Evolutionary conservation across 2,113 vertebrate genomes (phyloP), one percentile per base, ranked within the genome.

Genomic region (Onychostruthus taczanowskii): DNA sequence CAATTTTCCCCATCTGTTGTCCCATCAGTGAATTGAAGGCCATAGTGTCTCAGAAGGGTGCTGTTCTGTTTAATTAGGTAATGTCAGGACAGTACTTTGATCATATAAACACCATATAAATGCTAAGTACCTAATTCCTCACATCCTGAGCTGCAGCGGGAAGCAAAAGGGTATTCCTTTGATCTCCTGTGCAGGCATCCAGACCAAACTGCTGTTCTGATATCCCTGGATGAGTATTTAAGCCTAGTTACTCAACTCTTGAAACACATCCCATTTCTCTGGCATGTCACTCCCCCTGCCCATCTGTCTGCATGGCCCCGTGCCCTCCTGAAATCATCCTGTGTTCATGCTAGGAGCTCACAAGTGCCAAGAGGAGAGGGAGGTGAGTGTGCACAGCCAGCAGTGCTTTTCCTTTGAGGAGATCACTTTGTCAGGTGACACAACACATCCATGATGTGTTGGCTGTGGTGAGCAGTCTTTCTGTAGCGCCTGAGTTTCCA

Each of bases 291-390:
- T 73, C 87, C 49, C 70, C 37, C 49, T 68, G 39, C 53, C 92
- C 94, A 94, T 94, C 94, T 97, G 97, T 69, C 37, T 9, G 33
- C 52, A 58, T 95, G 95, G 93, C 97, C 81, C 8, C 2, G 18
- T 90, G 76, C 84, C 94, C 87, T 88, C 37, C 43, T 56, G 15
- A 62, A 67, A 79, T 21, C 37, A 43, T 69, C 52, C 39, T 64
- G n/a, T 19, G 50, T 4, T 85, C 13, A 4, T 58, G 83, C 62
- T 21, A 70, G 77, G 47, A 79, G 59, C 35, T 94, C 31, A 31
- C 62, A 73, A 59, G 30, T 85, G 88, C 82, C 92, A 94, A 50
- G 56, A 75, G 92, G 59, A 94, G 52, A 55, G 50, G 47, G 69
- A 66, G 12, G 12, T 4, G 19, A 33, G 20, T 24, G 18, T 16